These are phyloP conservation scores for Ichneumon xanthorius DNA, from an alignment of 2,888 invertebrate genomes.

Conservation along the genomic window DNA sequence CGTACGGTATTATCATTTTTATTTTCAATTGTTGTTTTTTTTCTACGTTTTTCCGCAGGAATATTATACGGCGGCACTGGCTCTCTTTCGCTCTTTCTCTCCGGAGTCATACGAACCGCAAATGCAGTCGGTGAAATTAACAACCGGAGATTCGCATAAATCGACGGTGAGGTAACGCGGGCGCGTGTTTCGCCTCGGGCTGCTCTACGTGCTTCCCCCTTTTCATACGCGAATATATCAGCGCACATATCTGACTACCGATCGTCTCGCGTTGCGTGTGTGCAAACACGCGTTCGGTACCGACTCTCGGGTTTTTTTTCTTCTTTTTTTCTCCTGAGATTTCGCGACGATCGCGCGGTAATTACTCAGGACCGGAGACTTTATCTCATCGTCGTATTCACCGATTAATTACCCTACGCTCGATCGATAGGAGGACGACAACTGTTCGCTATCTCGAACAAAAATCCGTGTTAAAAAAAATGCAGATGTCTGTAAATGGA, in stretches of 20 bases:
- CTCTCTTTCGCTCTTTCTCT: background rate
- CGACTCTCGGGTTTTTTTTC: background rate
- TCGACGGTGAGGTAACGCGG: constrained; percentile 43
- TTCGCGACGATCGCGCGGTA: background rate
- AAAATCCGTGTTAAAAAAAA: background rate
- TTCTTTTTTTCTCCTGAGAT: background rate
- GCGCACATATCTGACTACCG: background rate
- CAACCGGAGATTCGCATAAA: constrained; percentile 54
- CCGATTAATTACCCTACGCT: background rate
- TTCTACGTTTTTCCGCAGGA: background rate
- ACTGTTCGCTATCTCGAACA: background rate
- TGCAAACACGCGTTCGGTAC: constrained; percentile 9
- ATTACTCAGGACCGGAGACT: background rate
- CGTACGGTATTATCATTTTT: background rate
- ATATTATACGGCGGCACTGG: background rate
- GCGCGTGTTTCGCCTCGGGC: constrained; percentile 40
- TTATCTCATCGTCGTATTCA: background rate
- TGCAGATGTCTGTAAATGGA: background rate
- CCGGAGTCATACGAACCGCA: constrained; percentile 39
- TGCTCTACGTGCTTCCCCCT: constrained; percentile 20
- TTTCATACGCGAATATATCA: constrained; percentile 18
- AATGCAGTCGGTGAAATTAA: constrained; percentile 63
- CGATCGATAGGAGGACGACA: background rate
- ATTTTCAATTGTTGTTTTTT: constrained; percentile 11
- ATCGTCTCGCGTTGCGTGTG: background rate